Evolutionary conservation across 2,797 vertebrate genomes (phyloP).

Genomic region (Thalassophryne amazonica): DNA sequence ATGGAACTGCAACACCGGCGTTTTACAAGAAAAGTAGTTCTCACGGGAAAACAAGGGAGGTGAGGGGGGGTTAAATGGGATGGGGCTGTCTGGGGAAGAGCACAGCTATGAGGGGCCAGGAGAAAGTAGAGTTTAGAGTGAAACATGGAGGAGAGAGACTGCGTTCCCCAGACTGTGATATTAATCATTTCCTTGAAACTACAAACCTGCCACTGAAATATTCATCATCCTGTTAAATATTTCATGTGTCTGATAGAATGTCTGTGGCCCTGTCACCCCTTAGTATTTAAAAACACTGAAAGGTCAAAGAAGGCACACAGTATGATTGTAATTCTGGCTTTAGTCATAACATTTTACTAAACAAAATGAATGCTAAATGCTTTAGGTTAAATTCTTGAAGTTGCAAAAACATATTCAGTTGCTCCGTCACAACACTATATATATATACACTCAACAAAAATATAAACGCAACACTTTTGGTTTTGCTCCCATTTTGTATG

Average conservation of each 20-base stretch:
- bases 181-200: conserved; percentile 54
- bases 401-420: too few species aligned
- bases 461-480: too few species aligned
- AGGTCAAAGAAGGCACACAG: conserved; percentile 15
- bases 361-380: too few species aligned
- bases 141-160: not conserved
- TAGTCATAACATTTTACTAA: too few species aligned
- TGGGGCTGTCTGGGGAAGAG: not conserved
- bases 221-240: conserved; percentile 73
- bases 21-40: conserved; percentile 37
- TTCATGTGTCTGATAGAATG: conserved; percentile 56
- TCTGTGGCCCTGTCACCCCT: conserved; percentile 32
- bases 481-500: too few species aligned
- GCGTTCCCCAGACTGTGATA: conserved; percentile 16
- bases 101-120: conserved; percentile 1
- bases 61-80: not conserved
- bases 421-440: too few species aligned
- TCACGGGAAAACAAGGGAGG: conserved; percentile 33
- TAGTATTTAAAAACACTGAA: conserved; percentile 31
- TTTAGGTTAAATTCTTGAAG: too few species aligned
- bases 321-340: too few species aligned
- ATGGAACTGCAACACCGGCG: conserved; percentile 28
- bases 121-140: too few species aligned
- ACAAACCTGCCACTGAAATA: conserved; percentile 64
- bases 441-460: too few species aligned